Evolutionary conservation across 2,113 vertebrate species (phyloP).

Genomic region (Carollia perspicillata): DNA sequence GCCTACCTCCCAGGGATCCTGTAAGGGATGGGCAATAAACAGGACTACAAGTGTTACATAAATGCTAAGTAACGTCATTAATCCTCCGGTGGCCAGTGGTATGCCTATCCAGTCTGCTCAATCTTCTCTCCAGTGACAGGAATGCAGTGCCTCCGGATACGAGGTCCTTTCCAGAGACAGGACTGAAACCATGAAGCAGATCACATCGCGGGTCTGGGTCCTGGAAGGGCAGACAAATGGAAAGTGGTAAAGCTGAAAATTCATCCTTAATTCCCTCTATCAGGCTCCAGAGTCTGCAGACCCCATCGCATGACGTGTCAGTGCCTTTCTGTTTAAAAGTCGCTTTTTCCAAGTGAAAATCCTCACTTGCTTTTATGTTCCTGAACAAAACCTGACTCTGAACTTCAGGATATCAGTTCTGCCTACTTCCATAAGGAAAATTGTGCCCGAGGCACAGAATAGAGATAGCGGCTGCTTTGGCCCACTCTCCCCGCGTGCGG

Average conservation of each 20-base stretch:
- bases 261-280: background rate
- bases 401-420: background rate
- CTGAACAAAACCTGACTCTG: background rate
- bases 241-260: background rate
- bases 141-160: background rate
- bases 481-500: background rate
- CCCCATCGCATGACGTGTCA: fast-evolving
- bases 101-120: background rate
- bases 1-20: background rate
- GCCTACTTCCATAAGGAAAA: background rate
- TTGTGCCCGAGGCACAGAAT: background rate
- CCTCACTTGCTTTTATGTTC: background rate
- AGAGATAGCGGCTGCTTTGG: background rate
- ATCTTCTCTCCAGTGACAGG: background rate
- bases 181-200: background rate
- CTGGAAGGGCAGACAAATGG: background rate
- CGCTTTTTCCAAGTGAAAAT: background rate
- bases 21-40: background rate
- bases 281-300: background rate
- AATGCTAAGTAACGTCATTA: background rate
- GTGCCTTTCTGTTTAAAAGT: background rate
- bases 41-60: background rate
- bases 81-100: background rate
- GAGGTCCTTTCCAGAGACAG: background rate
- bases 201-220: background rate